phyloP scores from a whole-genome alignment of 2,797 vertebrate genomes.

The Corythornis leucogaster region DNA sequence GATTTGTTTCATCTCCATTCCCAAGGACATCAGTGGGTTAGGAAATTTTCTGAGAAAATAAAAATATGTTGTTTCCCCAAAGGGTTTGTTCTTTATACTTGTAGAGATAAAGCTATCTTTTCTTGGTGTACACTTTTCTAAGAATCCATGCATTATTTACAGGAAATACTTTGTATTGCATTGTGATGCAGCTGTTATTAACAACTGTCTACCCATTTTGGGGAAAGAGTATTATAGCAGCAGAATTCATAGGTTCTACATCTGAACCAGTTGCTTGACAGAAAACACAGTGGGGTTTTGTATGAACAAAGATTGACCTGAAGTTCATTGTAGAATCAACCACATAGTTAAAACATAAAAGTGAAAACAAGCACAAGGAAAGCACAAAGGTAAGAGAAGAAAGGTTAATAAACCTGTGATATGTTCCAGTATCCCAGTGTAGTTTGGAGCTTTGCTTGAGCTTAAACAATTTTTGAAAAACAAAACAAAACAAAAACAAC shows the following conservation, averaged over 20 bases:
- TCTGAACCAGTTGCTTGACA: not conserved
- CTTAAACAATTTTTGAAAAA: not conserved
- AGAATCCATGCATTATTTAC: conserved; percentile 1
- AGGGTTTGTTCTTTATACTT: not conserved
- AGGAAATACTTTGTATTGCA: not conserved
- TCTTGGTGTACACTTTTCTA: not conserved
- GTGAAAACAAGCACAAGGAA: not conserved
- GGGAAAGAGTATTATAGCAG: not conserved
- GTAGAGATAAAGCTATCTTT: not conserved
- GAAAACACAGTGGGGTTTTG: not conserved
- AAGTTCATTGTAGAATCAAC: not conserved
- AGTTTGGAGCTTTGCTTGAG: not conserved
- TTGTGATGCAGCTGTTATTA: not conserved
- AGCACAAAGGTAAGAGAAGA: not conserved
- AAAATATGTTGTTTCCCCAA: not conserved
- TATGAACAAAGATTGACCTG: not conserved
- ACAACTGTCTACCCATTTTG: accelerated
- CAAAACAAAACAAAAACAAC: not conserved
- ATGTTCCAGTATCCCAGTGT: not conserved
- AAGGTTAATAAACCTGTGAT: not conserved
- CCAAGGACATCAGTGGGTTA: not conserved
- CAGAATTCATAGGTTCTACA: not conserved
- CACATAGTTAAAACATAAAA: not conserved
- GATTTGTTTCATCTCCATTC: not conserved
- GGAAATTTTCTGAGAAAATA: not conserved